Base-by-base conservation (phyloP, 2,888 invertebrate species). In the Pandemis corylana region DNA sequence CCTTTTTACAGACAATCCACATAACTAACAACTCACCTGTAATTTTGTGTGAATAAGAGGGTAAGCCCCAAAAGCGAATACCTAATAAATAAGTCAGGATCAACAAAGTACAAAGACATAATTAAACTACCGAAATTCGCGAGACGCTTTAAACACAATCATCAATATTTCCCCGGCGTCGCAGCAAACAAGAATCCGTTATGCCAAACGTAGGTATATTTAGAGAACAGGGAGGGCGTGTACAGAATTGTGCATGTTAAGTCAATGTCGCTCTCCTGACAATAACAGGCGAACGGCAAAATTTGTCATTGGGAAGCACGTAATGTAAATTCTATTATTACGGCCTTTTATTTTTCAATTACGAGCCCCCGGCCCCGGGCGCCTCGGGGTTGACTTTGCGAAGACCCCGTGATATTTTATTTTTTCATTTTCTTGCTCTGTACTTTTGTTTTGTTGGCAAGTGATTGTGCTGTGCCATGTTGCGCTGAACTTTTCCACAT, bases 291-390 rank as follows among this genome's bases (percentile, higher is more conserved):
- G 88, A 87, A 87, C 87, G 85, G 89, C 83, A 90, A 90, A 92
- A 88, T 92, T 91, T 92, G 88, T 93, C 91, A 91, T 90, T 93
- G 90, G 90, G 89, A 89, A 90, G 90, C 91, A 91, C 89, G 92
- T 92, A 92, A 92, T 90, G 93, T 92, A 92, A 93, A 94, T 94
- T 94, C 93, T 93, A 94, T 94, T 94, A 94, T 94, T 91, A 92
- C 91, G 90, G 91, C 87, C 92, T 94, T 94, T 94, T 94, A 94
- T 94, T 94, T 94, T 94, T 93, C 94, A 94, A 94, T 94, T 94
- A 94, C 94, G 86, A 80, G 86, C 89, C 89, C 90, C 85, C 82
- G 86, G 80, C 85, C 86, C 87, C 82, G 84, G 76, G 85, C 86
- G 92, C 91, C 93, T 89, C 87, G 88, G 93, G 93, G 92, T 87